Evolutionary conservation across 2,888 invertebrate genomes (phyloP), one percentile per base, ranked within the genome.

Genomic region (Agonopterix arenella): DNA sequence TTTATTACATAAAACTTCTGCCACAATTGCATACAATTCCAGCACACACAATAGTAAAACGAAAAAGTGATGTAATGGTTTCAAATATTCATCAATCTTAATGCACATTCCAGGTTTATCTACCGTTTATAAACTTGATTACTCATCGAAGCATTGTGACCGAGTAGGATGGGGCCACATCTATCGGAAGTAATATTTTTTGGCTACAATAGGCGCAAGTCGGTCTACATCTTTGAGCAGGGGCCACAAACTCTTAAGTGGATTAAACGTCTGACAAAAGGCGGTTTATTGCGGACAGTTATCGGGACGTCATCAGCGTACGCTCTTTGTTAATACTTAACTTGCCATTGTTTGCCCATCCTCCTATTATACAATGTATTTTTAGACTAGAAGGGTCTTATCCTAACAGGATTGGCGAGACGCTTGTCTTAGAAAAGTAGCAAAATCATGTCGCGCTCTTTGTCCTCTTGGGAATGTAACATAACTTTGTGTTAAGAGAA

Each of bases 181-280:
- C 61, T 57, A 66, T 70, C 66, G 76, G 75, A 78, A 73, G 76
- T 62, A 62, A 76, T 78, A 74, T 76, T 76, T 76, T 60, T 76
- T 60, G 60, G 64, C 51, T 58, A 74, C 76, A 78, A 76, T 74
- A 66, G 64, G 55, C 63, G 54, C 56, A 60, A 70, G 64, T 59
- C 55, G 52, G 62, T 60, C 59, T 61, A 62, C 68, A 60, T 70
- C 71, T 68, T 67, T 67, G 71, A 73, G 74, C 69, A 66, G 68
- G 68, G 68, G 66, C 69, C 73, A 74, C 72, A 73, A 75, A 77
- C 67, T 76, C 73, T 73, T 82, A 81, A 84, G 77, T 83, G 81
- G 79, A 84, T 83, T 83, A 85, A 84, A 84, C 67, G 80, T 68
- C 67, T 72, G 59, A 84, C 82, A 84, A 84, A 40, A 73, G 69